Conservation (phyloP, 37 sponge, comb jelly and placozoan species). For the Eunapius fragilis region DNA sequence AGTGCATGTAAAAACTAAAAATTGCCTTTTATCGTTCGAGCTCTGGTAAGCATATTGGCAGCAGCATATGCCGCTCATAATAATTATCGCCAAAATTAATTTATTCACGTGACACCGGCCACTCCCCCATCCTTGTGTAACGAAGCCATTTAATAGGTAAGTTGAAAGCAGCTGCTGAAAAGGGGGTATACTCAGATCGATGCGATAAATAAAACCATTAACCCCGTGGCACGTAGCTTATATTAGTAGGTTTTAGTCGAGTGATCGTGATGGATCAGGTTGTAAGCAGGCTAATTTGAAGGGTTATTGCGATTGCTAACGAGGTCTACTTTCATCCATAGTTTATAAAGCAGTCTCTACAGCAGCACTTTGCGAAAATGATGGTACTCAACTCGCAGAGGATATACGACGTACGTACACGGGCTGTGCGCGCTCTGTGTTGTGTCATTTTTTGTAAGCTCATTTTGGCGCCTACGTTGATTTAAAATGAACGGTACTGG, state of each 20-base stretch:
- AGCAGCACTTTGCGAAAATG: not conserved
- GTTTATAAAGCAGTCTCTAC: not conserved
- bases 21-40: not conserved
- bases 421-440: conserved; percentile 24
- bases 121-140: not conserved
- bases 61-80: not conserved
- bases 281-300: not conserved
- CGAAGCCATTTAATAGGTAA: not conserved
- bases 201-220: not conserved
- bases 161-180: not conserved
- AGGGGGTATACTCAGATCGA: not conserved
- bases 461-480: too few species aligned
- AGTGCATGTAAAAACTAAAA: too few species aligned
- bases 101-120: not conserved
- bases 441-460: too few species aligned
- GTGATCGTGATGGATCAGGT: not conserved
- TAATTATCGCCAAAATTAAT: not conserved
- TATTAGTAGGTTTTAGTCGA: too few species aligned
- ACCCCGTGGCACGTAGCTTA: too few species aligned
- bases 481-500: too few species aligned
- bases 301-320: not conserved
- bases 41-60: not conserved
- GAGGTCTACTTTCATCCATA: not conserved
- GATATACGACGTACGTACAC: not conserved
- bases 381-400: not conserved